phyloP scores from a whole-genome alignment of 2,888 invertebrate species.

The Cantharis rufa region DNA sequence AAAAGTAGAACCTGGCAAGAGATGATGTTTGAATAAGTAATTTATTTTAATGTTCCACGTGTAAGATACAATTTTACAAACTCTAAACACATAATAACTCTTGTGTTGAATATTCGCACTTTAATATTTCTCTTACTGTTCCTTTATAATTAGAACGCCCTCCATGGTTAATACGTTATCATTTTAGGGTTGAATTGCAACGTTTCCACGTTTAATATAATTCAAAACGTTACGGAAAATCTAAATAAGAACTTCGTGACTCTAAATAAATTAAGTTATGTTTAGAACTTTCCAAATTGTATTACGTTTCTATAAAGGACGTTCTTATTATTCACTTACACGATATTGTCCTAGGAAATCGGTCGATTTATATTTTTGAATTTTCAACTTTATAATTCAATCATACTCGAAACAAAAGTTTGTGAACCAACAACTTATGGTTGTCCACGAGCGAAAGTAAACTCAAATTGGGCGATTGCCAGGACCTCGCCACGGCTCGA shows the following conservation, averaged over 20 bases:
- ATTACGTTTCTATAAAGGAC: neutral
- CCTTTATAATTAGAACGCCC: constrained; percentile 1
- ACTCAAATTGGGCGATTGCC: neutral
- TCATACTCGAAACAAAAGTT: neutral
- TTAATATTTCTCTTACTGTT: constrained; percentile 2
- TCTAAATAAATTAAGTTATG: constrained; percentile 16
- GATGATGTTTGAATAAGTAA: neutral
- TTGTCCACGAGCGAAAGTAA: neutral
- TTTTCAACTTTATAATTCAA: neutral
- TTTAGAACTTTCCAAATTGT: constrained; percentile 8
- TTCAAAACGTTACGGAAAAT: constrained; percentile 7
- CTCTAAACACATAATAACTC: constrained; percentile 2
- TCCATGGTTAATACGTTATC: constrained; percentile 1
- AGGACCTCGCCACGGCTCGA: neutral
- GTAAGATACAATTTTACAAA: neutral
- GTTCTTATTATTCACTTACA: constrained; percentile 15
- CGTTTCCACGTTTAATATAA: constrained; percentile 13
- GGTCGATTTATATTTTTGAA: neutral
- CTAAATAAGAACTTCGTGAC: constrained; percentile 17
- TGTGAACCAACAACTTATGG: neutral
- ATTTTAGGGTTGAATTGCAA: constrained; percentile 2
- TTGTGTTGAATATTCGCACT: neutral
- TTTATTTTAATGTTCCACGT: neutral
- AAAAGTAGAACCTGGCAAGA: neutral
- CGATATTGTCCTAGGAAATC: neutral